phyloP scores from a whole-genome alignment of 2,888 invertebrate species.

The Hemaris fuciformis region DNA sequence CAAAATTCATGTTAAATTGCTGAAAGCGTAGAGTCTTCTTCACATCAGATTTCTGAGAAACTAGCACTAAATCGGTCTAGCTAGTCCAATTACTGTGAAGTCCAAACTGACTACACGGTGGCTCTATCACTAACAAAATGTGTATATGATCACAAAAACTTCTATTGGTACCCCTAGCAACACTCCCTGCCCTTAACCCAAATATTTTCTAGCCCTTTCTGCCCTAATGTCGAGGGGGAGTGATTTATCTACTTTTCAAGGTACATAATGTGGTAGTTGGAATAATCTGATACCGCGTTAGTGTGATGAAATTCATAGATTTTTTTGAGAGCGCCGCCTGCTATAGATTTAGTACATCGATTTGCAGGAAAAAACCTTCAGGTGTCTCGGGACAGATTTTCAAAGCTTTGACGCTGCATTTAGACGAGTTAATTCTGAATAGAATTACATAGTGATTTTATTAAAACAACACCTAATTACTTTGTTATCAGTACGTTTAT shows the following conservation, averaged over 20 bases:
- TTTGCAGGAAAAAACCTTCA: background rate
- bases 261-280: slow-evolving; percentile 48
- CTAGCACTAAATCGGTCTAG: too few species aligned
- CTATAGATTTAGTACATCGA: background rate
- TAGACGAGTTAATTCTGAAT: background rate
- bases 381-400: background rate
- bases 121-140: too few species aligned
- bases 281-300: slow-evolving; percentile 47
- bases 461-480: background rate
- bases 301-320: slow-evolving; percentile 33
- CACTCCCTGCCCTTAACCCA: slow-evolving; percentile 33
- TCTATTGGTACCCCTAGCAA: background rate
- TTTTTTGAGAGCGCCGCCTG: slow-evolving; percentile 7
- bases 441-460: background rate
- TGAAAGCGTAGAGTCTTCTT: too few species aligned
- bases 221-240: slow-evolving; percentile 40
- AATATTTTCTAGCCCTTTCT: slow-evolving; percentile 46
- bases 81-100: too few species aligned
- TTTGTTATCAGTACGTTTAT: too few species aligned
- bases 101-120: too few species aligned
- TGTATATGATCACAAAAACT: background rate
- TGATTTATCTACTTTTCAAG: slow-evolving; percentile 60
- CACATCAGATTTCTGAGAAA: too few species aligned
- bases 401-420: background rate
- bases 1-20: too few species aligned